These are phyloP conservation scores for Gobionotothen gibberifrons DNA, from an alignment of 2,797 vertebrate species.

Conservation along the genomic window DNA sequence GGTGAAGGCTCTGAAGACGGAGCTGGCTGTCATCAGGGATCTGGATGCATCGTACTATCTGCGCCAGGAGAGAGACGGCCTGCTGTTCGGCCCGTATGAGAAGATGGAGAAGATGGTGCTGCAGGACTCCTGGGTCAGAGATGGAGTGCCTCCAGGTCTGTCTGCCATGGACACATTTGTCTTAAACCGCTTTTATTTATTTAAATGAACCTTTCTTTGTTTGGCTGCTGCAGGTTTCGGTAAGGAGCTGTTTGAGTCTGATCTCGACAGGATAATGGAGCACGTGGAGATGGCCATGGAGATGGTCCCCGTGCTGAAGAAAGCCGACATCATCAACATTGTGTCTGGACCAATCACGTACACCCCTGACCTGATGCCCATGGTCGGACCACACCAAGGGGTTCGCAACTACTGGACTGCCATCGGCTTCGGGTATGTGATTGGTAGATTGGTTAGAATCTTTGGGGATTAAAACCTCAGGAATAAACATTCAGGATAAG, in stretches of 20 bases:
- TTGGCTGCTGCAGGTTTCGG: constrained; percentile 89
- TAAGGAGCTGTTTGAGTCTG: constrained; percentile 97
- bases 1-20: constrained; percentile 92
- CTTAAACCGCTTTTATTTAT: not conserved
- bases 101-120: constrained; percentile 95
- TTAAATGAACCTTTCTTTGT: not conserved
- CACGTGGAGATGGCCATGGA: constrained; percentile 96
- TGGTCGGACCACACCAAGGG: constrained; percentile 94
- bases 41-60: constrained; percentile 95
- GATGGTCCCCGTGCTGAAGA: constrained; percentile 93
- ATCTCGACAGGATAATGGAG: constrained; percentile 97
- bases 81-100: constrained; percentile 96
- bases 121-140: constrained; percentile 93
- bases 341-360: constrained; percentile 97
- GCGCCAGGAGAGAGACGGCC: constrained; percentile 94
- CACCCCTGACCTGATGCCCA: constrained; percentile 95
- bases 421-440: constrained; percentile 92
- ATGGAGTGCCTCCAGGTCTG: constrained; percentile 93
- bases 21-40: constrained; percentile 94
- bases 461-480: too few relatives aligned
- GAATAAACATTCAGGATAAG: not conserved
- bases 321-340: constrained; percentile 93
- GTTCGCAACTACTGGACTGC: constrained; percentile 96
- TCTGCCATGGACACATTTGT: not conserved
- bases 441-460: not conserved